Evolutionary conservation across 2,113 vertebrate species (phyloP), one percentile per base, ranked within the genome.

Genomic region (Tenrec ecaudatus): DNA sequence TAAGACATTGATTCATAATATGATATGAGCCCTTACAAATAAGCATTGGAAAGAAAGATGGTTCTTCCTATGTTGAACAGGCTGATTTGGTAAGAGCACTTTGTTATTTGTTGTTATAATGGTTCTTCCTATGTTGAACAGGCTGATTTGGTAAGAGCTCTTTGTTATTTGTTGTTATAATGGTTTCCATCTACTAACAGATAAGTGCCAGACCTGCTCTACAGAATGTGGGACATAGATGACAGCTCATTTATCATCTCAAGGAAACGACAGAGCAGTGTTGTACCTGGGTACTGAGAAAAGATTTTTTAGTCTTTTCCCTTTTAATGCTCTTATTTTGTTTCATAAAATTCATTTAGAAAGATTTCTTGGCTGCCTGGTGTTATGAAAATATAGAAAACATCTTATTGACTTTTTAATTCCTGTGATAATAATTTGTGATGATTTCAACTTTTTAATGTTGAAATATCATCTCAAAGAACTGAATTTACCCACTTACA

Each of bases 401-500:
- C n/a, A 40, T 22, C 53, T 33, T 58, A 12, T 20, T 53, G 9
- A 6, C 11, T 7, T 27, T 27, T 40, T 19, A 36, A 33, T 25
- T 47, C 75, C 38, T 12, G 7, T 38, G 88, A 38, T 3, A 47
- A 0, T 3, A 6, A 29, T 6, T 64, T 1, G 3, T 0, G 14
- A 11, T 7, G 31, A 75, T 58, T n/a, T 25, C 33, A 29, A 85
- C 78, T 33, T 71, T 71, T 33, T 20, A 15, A 33, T 6, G 7
- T 6, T 1, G 40, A 60, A 77, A 3, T 0, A 11, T 20, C 31
- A 10, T 2, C 10, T 58, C 15, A 33, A 19, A 33, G 33, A 23
- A 1, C 25, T 0, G 1, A 11, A 40, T 0, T 0, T 0, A 0
- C 1, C 71, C 33, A 0, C 2, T 4, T 43, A 29, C 2, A 2